Evolutionary conservation across 2,797 vertebrate species (phyloP).

Genomic region (Pteronotus mesoamericanus): DNA sequence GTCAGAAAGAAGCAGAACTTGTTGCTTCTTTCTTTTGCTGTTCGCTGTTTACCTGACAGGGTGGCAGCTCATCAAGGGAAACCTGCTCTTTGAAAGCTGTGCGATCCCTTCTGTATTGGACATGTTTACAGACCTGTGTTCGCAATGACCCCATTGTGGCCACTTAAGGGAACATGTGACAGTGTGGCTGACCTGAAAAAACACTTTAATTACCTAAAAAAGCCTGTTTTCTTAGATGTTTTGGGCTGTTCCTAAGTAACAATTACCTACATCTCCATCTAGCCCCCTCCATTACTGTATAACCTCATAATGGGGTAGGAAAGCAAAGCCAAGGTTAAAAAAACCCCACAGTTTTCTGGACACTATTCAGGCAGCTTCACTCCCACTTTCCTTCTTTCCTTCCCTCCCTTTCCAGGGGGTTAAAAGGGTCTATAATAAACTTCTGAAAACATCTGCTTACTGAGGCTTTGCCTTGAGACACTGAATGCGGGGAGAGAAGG

Average conservation of each 20-base stretch:
- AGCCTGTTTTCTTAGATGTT: not conserved
- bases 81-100: not conserved
- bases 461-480: not conserved
- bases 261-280: too few relatives aligned
- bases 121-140: not conserved
- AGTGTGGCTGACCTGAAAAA: not conserved
- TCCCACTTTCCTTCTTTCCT: not conserved
- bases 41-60: not conserved
- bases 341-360: not conserved
- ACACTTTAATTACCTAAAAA: not conserved
- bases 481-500: not conserved
- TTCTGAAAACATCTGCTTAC: not conserved
- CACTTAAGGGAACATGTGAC: not conserved
- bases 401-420: not conserved
- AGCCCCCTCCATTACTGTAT: not conserved
- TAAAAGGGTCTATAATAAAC: not conserved
- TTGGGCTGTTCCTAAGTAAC: not conserved
- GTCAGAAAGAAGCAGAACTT: not conserved
- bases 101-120: fast-evolving
- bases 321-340: not conserved
- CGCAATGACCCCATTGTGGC: not conserved
- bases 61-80: not conserved
- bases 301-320: not conserved
- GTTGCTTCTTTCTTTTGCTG: not conserved
- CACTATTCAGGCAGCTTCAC: too few relatives aligned